Conservation (phyloP, 2,888 invertebrate genomes). For the Hirtodrosophila alboralis region DNA sequence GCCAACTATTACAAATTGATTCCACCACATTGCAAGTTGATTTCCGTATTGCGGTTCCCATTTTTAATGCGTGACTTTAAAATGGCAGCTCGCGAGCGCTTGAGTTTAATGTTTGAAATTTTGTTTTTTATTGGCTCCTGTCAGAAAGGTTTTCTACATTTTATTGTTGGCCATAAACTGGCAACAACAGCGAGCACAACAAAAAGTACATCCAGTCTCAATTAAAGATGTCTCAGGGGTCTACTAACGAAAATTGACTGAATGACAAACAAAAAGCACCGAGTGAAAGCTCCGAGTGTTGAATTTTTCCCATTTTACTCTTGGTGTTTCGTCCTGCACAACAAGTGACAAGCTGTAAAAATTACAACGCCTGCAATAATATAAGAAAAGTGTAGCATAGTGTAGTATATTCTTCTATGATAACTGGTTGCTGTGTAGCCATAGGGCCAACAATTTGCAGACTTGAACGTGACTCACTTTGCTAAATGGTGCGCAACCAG, state of each 20-base stretch:
- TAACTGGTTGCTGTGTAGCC: slow-evolving; percentile 60
- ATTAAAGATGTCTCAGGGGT: slow-evolving; percentile 76
- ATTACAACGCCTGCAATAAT: slow-evolving; percentile 65
- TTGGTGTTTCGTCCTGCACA: slow-evolving; percentile 40
- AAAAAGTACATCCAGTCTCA: slow-evolving; percentile 57
- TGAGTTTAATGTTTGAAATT: slow-evolving; percentile 60
- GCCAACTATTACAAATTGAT: slow-evolving; percentile 79
- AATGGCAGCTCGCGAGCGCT: slow-evolving; percentile 36
- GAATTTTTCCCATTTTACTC: background rate
- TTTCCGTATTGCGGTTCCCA: slow-evolving; percentile 40
- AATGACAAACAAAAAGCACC: slow-evolving; percentile 48
- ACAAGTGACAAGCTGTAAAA: slow-evolving; percentile 78
- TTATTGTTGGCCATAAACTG: slow-evolving; percentile 65
- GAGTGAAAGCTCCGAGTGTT: background rate
- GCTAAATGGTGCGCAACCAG: slow-evolving; percentile 72
- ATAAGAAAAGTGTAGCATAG: slow-evolving; percentile 66
- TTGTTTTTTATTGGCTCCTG: slow-evolving; percentile 60
- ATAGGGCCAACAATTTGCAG: slow-evolving; percentile 73
- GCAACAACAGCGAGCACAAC: slow-evolving; percentile 27
- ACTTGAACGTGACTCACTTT: slow-evolving; percentile 77
- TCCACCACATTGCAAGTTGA: slow-evolving; percentile 57
- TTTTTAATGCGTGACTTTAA: slow-evolving; percentile 50
- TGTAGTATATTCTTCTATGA: slow-evolving; percentile 47
- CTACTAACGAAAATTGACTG: slow-evolving; percentile 76
- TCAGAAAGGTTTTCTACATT: slow-evolving; percentile 61